Evolutionary conservation across 1,140 invertebrate genomes (phyloP).

Genomic region (Halyomorpha halys): DNA sequence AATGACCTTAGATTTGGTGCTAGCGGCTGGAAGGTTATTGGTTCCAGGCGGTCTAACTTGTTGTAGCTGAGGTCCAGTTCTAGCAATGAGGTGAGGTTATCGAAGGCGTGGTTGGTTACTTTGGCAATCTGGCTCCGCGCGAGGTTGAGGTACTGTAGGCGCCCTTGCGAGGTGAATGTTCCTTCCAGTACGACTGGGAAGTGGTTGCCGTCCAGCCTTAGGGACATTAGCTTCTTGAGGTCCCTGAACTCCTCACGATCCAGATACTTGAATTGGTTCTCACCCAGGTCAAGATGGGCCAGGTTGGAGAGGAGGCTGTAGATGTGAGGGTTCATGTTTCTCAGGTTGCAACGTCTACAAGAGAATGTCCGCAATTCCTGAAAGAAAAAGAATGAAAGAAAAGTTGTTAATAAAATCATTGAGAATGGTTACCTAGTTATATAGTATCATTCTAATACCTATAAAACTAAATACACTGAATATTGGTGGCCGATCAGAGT

Average conservation of each 20-base stretch:
- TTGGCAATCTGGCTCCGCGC: conserved; percentile 61
- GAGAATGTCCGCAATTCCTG: conserved; percentile 55
- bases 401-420: no score
- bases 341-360: conserved; percentile 55
- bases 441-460: no score
- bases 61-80: conserved; percentile 63
- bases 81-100: conserved; percentile 50
- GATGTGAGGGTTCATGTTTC: conserved; percentile 61
- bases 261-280: conserved; percentile 67
- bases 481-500: no score
- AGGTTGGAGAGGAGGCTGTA: conserved; percentile 59
- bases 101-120: conserved; percentile 55
- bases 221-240: conserved; percentile 51
- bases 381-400: conserved; percentile 34
- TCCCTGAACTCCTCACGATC: conserved; percentile 60
- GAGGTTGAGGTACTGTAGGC: conserved; percentile 44
- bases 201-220: conserved; percentile 65
- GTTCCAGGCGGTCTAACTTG: conserved; percentile 53
- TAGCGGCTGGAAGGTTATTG: conserved; percentile 46
- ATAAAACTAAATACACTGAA: no score
- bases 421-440: no score
- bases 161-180: conserved; percentile 48
- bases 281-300: conserved; percentile 58
- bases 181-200: conserved; percentile 60
- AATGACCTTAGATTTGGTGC: conserved; percentile 49